Percentiles rank a stretch among this genome's conserved stretches.
Evolutionary conservation across 2,113 vertebrate species (phyloP).

Genomic region (Leuciscus idus): DNA sequence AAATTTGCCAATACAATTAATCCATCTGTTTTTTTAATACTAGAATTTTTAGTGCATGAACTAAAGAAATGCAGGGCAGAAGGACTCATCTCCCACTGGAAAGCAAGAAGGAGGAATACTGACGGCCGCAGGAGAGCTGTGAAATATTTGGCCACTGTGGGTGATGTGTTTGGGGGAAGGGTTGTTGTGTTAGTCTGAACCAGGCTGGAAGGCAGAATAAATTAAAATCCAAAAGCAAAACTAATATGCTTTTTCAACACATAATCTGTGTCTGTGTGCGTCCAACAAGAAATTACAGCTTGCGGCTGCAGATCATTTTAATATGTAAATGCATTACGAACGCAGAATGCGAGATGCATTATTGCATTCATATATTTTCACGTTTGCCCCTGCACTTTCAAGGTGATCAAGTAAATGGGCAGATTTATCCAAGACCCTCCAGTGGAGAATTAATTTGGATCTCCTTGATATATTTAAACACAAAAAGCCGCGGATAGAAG

Average conservation of each 20-base stretch:
- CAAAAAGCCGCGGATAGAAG: conserved; percentile 8
- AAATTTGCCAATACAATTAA: too few relatives aligned
- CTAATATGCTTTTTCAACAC: conserved; percentile 73
- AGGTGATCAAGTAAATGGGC: conserved; percentile 39
- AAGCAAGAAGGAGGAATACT: conserved; percentile 47
- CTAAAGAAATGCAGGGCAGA: background rate
- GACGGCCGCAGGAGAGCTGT: conserved; percentile 66
- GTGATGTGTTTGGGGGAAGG: conserved; percentile 57
- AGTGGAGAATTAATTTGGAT: conserved; percentile 35
- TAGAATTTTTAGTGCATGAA: background rate
- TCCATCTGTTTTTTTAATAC: background rate
- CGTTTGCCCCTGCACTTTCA: conserved; percentile 4
- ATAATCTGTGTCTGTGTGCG: conserved; percentile 34
- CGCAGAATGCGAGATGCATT: conserved; percentile 46
- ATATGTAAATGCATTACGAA: conserved; percentile 58
- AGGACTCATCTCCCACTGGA: conserved; percentile 34
- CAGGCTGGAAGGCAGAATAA: conserved; percentile 63
- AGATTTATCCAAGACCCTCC: conserved; percentile 26
- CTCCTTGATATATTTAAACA: conserved; percentile 32
- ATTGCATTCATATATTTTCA: conserved; percentile 40
- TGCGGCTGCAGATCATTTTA: conserved; percentile 53
- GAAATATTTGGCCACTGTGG: conserved; percentile 63
- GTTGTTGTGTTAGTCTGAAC: conserved; percentile 63
- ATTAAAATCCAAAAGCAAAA: conserved; percentile 76
- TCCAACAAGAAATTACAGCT: conserved; percentile 52